Percentiles rank a stretch among this genome's conserved stretches.
Conservation (phyloP, 2,888 invertebrate species). For the Tholera decimalis region DNA sequence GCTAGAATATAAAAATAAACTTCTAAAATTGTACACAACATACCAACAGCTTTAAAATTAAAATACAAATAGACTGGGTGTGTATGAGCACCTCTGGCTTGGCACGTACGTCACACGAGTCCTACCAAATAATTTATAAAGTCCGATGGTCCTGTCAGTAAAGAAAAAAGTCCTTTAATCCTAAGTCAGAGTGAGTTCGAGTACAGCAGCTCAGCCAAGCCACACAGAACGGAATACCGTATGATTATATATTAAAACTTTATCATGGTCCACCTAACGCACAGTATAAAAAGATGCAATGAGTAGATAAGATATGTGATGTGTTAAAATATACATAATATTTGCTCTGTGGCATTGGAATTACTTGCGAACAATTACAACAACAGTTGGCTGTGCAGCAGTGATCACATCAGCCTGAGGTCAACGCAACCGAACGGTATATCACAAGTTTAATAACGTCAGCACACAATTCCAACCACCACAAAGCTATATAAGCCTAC, state of each 20-base stretch:
- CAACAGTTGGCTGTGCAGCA: conserved; percentile 47
- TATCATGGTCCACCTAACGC: conserved; percentile 87
- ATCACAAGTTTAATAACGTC: conserved; percentile 63
- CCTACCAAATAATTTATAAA: conserved; percentile 44
- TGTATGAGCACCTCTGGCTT: conserved; percentile 20
- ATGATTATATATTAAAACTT: conserved; percentile 64
- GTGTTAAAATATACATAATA: conserved; percentile 81
- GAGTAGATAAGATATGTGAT: conserved; percentile 89
- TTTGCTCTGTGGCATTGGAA: conserved; percentile 66
- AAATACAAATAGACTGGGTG: conserved; percentile 65
- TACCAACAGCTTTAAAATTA: conserved; percentile 75
- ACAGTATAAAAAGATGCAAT: conserved; percentile 86
- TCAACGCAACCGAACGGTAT: conserved; percentile 62
- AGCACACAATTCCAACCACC: conserved; percentile 68
- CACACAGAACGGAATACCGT: conserved; percentile 58
- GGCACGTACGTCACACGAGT: conserved; percentile 12
- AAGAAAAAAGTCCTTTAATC: conserved; percentile 56
- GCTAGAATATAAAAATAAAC: conserved; percentile 84
- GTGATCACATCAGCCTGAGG: conserved; percentile 64
- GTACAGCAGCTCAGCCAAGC: conserved; percentile 54
- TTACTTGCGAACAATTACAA: conserved; percentile 51
- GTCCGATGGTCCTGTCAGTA: conserved; percentile 52
- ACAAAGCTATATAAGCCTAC: conserved; percentile 78
- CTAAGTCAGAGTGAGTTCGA: conserved; percentile 47
- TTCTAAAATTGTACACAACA: conserved; percentile 82